These are phyloP conservation scores for Ispidina picta DNA, from an alignment of 2,797 vertebrate species.

Conservation along the genomic window DNA sequence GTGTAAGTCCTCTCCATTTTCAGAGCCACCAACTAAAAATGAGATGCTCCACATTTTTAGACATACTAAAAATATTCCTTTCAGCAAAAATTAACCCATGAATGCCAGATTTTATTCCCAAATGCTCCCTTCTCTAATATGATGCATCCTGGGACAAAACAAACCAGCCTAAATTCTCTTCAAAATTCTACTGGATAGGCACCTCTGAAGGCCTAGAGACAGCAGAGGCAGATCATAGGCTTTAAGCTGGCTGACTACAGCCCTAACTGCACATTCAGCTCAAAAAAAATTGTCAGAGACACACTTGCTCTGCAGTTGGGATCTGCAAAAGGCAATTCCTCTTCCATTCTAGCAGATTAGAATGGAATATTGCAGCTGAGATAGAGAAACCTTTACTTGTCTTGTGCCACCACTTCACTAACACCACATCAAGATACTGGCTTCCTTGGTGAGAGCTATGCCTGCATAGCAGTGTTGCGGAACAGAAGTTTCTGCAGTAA, in stretches of 20 bases:
- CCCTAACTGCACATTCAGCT: neutral
- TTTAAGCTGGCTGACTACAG: neutral
- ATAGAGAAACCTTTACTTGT: neutral
- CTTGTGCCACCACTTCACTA: neutral
- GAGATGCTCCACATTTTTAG: neutral
- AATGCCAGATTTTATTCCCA: neutral
- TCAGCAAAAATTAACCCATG: neutral
- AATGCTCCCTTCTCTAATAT: neutral
- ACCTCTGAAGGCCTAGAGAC: neutral
- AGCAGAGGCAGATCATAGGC: neutral
- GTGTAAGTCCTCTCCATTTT: neutral
- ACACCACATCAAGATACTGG: neutral
- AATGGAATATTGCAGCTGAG: neutral
- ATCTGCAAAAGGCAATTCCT: neutral
- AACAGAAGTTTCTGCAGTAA: neutral
- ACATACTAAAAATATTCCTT: neutral
- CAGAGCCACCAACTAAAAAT: neutral
- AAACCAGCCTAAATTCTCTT: neutral
- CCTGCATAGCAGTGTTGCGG: neutral
- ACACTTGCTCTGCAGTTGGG: neutral
- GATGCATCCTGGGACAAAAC: fast-evolving
- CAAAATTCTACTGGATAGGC: neutral
- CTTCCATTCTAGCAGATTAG: neutral
- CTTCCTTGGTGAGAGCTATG: neutral
- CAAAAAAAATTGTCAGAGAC: neutral